Evolutionary conservation across 2,888 invertebrate genomes (phyloP), one percentile per base, ranked within the genome.

Genomic region (Ophion ventricosus): DNA sequence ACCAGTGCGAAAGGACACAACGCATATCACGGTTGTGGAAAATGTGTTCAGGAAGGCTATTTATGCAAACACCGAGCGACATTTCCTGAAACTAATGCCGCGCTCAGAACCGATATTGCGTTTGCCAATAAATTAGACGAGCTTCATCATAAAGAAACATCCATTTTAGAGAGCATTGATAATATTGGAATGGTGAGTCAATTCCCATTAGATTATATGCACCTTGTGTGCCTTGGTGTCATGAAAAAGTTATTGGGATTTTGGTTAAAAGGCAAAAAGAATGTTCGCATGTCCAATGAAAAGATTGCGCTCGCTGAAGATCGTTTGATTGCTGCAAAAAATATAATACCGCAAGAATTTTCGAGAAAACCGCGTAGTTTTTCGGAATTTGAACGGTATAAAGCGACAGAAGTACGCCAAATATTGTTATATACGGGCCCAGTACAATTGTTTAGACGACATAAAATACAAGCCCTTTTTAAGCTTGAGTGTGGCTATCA

Each of bases 341-440:
- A 59, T 26, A 80, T 72, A 74, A 86, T 85, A n/a, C 90, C 90
- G 11, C 75, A 69, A 23, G 90, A 90, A 56, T 90, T 89, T 85
- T 77, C 86, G 29, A 86, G 89, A 56, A 56, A 40, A 49, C 78
- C 70, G 25, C 59, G 56, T 54, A 17, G 43, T 20, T 70, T 78
- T 63, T 17, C 35, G 20, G 69, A 67, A 14, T 70, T 54, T 4
- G 61, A 78, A 2, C 35, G 69, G 43, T 70, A 61, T 49, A 89
- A 90, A 77, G 88, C 88, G 1, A 90, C 90, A 25, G 89, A 91
- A 80, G 86, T 88, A 17, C 81, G 89, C 49, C 86, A 87, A 67
- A 84, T 90, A 23, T 75, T 89, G n/a, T 66, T 89, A 29, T 90
- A 90, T 67, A 84, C 88, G 25, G 90, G 90, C 14, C 86, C 88